Conservation (phyloP, 2,797 vertebrate species). For the Spinus pinus region DNA sequence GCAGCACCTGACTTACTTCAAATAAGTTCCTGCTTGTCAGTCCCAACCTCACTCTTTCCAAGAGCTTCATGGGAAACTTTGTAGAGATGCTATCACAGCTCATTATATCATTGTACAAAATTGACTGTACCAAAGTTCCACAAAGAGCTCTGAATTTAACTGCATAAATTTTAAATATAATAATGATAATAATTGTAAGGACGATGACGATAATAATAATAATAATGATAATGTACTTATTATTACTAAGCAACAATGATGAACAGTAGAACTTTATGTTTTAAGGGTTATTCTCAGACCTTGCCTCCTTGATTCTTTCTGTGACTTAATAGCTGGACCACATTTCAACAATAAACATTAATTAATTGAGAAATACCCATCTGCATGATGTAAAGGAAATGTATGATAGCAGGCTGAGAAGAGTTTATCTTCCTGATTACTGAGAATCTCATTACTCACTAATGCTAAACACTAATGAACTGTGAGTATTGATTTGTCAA, state of each 20-base stretch:
- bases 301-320: background rate
- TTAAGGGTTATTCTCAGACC: background rate
- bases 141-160: background rate
- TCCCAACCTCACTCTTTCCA: background rate
- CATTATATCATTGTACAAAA: background rate
- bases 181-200: background rate
- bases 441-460: background rate
- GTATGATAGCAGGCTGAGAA: background rate
- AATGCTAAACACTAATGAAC: background rate
- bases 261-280: background rate
- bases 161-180: background rate
- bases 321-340: background rate
- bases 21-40: background rate
- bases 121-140: background rate
- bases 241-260: background rate
- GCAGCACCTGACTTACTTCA: background rate
- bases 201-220: background rate
- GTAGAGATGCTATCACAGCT: background rate
- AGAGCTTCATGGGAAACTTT: background rate
- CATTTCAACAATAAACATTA: background rate
- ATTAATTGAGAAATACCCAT: background rate
- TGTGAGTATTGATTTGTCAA: background rate
- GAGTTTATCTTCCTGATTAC: background rate
- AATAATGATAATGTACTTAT: background rate
- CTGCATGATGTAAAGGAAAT: background rate